Conservation (phyloP, 2,888 invertebrate species). For the Schrankia costaestrigalis region DNA sequence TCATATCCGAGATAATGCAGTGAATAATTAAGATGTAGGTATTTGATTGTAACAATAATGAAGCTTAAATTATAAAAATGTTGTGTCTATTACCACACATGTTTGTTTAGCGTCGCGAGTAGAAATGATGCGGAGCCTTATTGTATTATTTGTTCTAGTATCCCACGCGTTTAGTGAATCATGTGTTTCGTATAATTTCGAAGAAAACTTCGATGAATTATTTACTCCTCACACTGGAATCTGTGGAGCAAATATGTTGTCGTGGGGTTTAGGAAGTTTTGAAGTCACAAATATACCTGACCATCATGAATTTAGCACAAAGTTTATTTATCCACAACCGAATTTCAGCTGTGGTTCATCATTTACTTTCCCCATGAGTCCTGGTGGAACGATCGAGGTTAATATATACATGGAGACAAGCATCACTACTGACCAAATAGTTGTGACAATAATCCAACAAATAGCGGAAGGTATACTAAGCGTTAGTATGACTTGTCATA, state of each 20-base stretch:
- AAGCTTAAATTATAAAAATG: conserved; percentile 24
- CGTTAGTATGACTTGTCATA: too few relatives aligned
- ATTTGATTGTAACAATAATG: conserved; percentile 11
- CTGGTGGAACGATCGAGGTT: not conserved
- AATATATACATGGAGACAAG: not conserved
- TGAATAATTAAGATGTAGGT: conserved; percentile 18
- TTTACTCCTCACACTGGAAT: conserved; percentile 28
- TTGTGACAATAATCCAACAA: not conserved
- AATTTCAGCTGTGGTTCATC: conserved; percentile 9
- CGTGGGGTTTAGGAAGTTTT: conserved; percentile 25
- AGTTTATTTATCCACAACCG: conserved; percentile 34
- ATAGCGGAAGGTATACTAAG: not conserved
- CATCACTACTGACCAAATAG: not conserved
- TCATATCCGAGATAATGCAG: conserved; percentile 31
- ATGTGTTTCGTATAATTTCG: conserved; percentile 36
- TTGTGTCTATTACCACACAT: conserved; percentile 20
- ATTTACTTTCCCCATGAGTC: not conserved
- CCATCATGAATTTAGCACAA: conserved; percentile 30
- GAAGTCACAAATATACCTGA: conserved; percentile 8
- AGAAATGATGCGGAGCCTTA: conserved; percentile 25
- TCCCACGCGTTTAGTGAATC: conserved; percentile 17
- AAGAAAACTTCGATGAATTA: conserved; percentile 32
- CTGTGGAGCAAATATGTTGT: conserved; percentile 3
- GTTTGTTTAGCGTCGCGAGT: conserved; percentile 15
- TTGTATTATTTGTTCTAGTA: conserved; percentile 21